These are phyloP conservation scores for Sepioteuthis lessoniana DNA, from an alignment of 2,888 invertebrate genomes.

Conservation along the genomic window DNA sequence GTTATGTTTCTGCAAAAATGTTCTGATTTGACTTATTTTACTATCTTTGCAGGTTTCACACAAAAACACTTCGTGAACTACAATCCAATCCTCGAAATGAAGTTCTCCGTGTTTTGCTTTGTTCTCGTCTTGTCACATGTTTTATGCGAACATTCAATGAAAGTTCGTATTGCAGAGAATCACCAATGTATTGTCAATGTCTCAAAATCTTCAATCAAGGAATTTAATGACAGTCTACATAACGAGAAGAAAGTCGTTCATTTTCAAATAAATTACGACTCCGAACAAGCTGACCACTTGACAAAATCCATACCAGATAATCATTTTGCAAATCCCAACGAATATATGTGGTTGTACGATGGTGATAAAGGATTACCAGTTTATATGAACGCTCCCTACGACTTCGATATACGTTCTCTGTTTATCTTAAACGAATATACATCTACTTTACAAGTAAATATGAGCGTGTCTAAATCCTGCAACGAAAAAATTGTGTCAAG, in stretches of 20 bases:
- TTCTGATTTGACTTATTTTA: no score
- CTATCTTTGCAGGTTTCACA: no score
- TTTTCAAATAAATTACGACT: not conserved
- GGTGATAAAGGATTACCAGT: not conserved
- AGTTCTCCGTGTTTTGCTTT: not conserved
- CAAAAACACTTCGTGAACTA: no score
- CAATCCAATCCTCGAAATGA: no score
- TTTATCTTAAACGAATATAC: not conserved
- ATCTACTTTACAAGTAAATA: not conserved
- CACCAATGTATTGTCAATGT: not conserved
- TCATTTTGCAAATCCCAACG: conserved; percentile 36
- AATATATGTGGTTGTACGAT: conserved; percentile 23
- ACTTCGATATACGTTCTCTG: not conserved
- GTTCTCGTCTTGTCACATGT: not conserved
- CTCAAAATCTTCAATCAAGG: not conserved
- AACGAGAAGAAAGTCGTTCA: not conserved
- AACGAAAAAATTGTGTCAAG: not conserved
- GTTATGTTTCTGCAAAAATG: no score
- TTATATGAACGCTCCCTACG: not conserved
- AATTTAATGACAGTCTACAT: not conserved
- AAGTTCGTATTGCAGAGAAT: not conserved
- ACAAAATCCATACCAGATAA: not conserved
- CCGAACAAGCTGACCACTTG: not conserved
- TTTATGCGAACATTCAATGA: not conserved
- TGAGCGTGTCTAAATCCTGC: not conserved